phyloP scores from a whole-genome alignment of 2,113 vertebrate species.

The Actinemys pallida region DNA sequence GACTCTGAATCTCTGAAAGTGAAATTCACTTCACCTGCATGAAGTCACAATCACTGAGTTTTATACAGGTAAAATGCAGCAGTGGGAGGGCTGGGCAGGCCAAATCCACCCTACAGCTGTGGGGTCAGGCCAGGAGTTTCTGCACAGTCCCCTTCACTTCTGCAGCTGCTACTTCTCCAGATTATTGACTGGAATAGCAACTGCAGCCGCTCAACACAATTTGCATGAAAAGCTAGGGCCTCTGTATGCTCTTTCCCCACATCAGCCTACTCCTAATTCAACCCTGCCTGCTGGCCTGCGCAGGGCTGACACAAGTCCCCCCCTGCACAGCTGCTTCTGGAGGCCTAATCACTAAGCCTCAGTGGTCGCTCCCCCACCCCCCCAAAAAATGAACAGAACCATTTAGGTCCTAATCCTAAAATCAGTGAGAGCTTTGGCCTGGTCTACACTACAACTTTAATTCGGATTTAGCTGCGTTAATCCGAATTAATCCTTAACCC shows the following conservation, averaged over 20 bases:
- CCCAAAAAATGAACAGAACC: background rate
- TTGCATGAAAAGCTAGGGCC: accelerated
- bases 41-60: constrained; percentile 13
- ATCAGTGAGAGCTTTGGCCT: background rate
- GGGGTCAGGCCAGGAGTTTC: constrained; percentile 12
- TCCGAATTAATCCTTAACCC: no score
- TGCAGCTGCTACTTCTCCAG: constrained; percentile 6
- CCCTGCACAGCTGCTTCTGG: background rate
- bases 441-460: no score
- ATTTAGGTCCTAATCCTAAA: background rate
- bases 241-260: background rate
- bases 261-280: background rate
- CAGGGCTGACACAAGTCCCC: background rate
- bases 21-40: constrained; percentile 21
- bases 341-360: background rate
- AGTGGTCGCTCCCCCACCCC: background rate
- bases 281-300: background rate
- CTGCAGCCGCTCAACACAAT: background rate
- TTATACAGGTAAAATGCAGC: background rate
- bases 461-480: no score
- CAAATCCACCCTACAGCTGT: background rate
- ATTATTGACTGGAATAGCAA: background rate
- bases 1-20: constrained; percentile 15
- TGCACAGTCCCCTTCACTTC: background rate
- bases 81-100: background rate